These are phyloP conservation scores for Eunapius fragilis DNA, from an alignment of 37 sponge, comb jelly and placozoan species.

Conservation along the genomic window DNA sequence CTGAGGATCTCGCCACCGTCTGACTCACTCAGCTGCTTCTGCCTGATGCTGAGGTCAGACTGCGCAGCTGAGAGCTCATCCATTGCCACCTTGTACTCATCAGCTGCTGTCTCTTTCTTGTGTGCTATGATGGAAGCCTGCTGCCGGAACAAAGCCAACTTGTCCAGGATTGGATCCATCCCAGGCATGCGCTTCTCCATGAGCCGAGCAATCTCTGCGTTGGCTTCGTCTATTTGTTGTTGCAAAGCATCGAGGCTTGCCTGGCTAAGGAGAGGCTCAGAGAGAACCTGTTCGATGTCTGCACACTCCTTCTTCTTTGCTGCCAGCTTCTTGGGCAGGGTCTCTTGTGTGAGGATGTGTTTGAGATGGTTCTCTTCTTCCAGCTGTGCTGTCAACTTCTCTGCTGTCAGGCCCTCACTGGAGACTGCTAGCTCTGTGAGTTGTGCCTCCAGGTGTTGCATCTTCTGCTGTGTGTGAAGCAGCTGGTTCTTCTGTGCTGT, in stretches of 20 bases:
- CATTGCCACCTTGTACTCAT: conserved; percentile 49
- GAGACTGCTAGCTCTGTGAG: conserved; percentile 60
- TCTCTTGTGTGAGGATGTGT: conserved; percentile 67
- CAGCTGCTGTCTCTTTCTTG: conserved; percentile 77
- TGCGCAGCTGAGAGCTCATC: conserved; percentile 65
- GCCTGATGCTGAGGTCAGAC: conserved; percentile 52
- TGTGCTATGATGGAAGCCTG: conserved; percentile 87
- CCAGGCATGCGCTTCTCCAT: conserved; percentile 82
- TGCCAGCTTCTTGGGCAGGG: conserved; percentile 79
- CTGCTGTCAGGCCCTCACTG: conserved; percentile 57
- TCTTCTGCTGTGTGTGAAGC: conserved; percentile 74
- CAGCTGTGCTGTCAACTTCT: conserved; percentile 64
- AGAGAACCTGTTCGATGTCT: conserved; percentile 74
- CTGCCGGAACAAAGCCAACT: conserved; percentile 93
- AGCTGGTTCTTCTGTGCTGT: conserved; percentile 77
- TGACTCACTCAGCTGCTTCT: conserved; percentile 41
- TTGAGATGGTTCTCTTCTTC: conserved; percentile 83
- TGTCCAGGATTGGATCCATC: conserved; percentile 81
- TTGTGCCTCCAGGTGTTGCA: conserved; percentile 57
- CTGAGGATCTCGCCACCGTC: conserved; percentile 76
- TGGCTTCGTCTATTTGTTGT: conserved; percentile 63
- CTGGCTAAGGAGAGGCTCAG: conserved; percentile 85
- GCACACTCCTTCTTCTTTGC: conserved; percentile 55
- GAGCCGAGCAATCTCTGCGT: conserved; percentile 61
- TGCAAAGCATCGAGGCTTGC: conserved; percentile 72